Conservation (phyloP, 2,113 vertebrate genomes). For the Ceratotherium simum region DNA sequence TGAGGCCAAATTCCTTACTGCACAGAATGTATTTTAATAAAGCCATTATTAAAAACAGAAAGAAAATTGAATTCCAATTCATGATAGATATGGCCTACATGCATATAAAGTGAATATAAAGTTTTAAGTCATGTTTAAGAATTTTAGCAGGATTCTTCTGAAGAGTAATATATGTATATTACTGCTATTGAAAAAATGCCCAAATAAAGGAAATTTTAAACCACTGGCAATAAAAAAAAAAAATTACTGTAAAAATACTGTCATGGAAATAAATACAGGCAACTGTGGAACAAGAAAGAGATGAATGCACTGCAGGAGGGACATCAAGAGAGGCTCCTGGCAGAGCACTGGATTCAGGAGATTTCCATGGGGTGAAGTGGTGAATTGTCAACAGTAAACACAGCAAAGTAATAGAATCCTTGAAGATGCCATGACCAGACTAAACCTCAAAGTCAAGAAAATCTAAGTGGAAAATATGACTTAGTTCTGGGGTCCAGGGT, state of each 20-base stretch:
- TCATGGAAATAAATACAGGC: neutral
- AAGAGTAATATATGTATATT: neutral
- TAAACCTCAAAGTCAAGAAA: neutral
- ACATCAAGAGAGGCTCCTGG: neutral
- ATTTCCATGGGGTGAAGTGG: neutral
- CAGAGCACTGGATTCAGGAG: neutral
- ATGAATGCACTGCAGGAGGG: neutral
- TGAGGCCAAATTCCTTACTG: neutral
- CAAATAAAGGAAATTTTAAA: neutral
- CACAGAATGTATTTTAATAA: neutral
- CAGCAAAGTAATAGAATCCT: neutral
- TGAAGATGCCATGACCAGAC: neutral
- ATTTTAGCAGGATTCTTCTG: neutral
- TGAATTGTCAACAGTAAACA: neutral
- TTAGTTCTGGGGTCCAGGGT: neutral
- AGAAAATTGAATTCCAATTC: neutral
- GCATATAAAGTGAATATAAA: neutral
- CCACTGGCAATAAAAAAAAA: neutral
- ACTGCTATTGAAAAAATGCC: neutral
- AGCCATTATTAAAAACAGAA: neutral
- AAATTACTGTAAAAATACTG: neutral
- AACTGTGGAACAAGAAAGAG: neutral
- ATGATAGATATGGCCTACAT: neutral
- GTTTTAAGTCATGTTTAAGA: neutral
- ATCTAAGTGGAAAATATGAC: neutral